phyloP scores from a whole-genome alignment of 2,113 vertebrate genomes.

The Vimba vimba region DNA sequence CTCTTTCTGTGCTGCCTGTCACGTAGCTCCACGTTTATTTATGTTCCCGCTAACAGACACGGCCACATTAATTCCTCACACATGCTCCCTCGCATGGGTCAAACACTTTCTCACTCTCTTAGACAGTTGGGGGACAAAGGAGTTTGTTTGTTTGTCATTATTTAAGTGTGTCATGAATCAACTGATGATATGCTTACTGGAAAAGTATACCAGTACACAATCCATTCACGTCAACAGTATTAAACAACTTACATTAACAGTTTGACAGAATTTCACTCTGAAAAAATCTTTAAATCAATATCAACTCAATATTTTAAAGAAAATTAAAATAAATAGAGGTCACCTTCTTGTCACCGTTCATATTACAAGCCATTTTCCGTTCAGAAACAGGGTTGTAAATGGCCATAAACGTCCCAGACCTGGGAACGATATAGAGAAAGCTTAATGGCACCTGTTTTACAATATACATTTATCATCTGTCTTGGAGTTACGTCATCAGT shows the following conservation, averaged over 20 bases:
- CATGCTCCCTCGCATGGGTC: constrained; percentile 19
- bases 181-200: constrained; percentile 12
- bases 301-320: neutral
- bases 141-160: constrained; percentile 38
- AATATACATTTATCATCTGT: constrained; percentile 1
- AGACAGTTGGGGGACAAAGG: constrained; percentile 14
- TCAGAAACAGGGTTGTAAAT: neutral
- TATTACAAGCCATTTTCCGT: constrained; percentile 8
- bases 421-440: neutral
- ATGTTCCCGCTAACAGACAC: constrained; percentile 34
- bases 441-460: constrained; percentile 28
- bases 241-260: neutral
- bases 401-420: constrained; percentile 16
- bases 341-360: neutral
- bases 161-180: constrained; percentile 20
- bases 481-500: neutral
- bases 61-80: constrained; percentile 42
- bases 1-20: constrained; percentile 48
- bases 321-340: constrained; percentile 6
- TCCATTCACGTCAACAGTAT: neutral
- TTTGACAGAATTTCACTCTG: neutral
- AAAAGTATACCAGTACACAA: neutral
- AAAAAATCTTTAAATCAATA: neutral
- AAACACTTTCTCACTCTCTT: constrained; percentile 16
- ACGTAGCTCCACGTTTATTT: constrained; percentile 57